A percentile compares a stretch with the other conserved stretches of the same genome.
phyloP scores from a whole-genome alignment of 64 coral and sea anemone genomes.

The Stylophora pistillata region DNA sequence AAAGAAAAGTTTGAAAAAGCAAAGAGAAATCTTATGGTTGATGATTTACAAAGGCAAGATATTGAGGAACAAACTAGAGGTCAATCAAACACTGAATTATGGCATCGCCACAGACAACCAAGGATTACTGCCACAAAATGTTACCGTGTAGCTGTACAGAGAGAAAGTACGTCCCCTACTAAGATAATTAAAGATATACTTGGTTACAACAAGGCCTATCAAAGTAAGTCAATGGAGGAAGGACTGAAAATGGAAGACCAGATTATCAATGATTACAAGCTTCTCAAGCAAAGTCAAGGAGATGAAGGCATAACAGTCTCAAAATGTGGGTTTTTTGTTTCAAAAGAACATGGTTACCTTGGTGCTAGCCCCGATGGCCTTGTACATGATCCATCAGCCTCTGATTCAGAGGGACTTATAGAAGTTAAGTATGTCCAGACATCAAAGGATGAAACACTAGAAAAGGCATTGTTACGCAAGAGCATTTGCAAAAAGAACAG shows the following conservation, averaged over 20 bases:
- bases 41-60: not conserved
- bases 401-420: conserved; percentile 14
- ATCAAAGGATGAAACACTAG: conserved; percentile 35
- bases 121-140: conserved; percentile 70
- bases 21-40: conserved; percentile 14
- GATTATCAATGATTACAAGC: conserved; percentile 33
- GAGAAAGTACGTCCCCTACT: conserved; percentile 44
- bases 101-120: conserved; percentile 43
- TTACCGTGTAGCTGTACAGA: conserved; percentile 35
- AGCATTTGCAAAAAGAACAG: conserved; percentile 34
- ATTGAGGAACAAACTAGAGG: conserved; percentile 31
- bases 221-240: conserved; percentile 43
- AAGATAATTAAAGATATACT: conserved; percentile 49
- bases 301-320: conserved; percentile 6
- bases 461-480: conserved; percentile 42
- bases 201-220: conserved; percentile 33
- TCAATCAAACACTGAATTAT: conserved; percentile 40
- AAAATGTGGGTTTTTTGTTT: conserved; percentile 66
- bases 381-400: conserved; percentile 46
- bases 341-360: conserved; percentile 38
- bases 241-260: conserved; percentile 36
- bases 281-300: conserved; percentile 21
- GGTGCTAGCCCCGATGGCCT: conserved; percentile 56
- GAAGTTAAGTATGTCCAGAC: conserved; percentile 39
- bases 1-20: conserved; percentile 26